Evolutionary conservation across 2,797 vertebrate species (phyloP), one percentile per base, ranked within the genome.

Genomic region (Babyrousa celebensis): DNA sequence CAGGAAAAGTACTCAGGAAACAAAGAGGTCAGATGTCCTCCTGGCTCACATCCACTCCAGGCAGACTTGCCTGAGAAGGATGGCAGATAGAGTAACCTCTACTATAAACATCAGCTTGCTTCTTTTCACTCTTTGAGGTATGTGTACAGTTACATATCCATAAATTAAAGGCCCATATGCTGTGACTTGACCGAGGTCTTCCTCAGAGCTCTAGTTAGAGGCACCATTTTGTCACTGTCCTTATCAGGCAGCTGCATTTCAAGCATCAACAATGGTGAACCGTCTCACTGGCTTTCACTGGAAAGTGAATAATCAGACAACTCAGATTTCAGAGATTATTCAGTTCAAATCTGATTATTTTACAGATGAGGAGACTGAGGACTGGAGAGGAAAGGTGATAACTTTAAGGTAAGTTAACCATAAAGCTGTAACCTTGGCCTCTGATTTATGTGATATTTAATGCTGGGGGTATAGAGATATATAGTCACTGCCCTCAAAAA

Each of bases 321-420:
- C n/a, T 78, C 36, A 89, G 56, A 94, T 27, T 58, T 91, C 52
- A 54, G 70, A 63, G 21, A 78, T 83, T 25, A 78, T 82, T 25
- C 12, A 83, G 21, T 62, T 15, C 15, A 85, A 77, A 14, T 68
- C 32, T 56, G 14, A 43, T 60, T 89, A 32, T 86, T 85, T 85
- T 85, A 67, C 4, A 95, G 40, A 90, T n/a, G 56, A 62, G 1
- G 5, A 83, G 27, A 23, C 12, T 25, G 54, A 85, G 2, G 60
- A 79, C 15, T 60, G 86, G 48, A 85, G 8, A 70, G 58, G 52
- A 85, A 43, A 63, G 29, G 14, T 56, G n/a, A 65, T 9, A 7
- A 54, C 27, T 54, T 95, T 58, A 85, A 92, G 48, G 63, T 14
- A 91, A 7, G 27, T 78, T 89, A 79, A 58, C 43, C 84, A 16